Conservation (phyloP, 2,113 vertebrate species). For the Ctenomys sociabilis region DNA sequence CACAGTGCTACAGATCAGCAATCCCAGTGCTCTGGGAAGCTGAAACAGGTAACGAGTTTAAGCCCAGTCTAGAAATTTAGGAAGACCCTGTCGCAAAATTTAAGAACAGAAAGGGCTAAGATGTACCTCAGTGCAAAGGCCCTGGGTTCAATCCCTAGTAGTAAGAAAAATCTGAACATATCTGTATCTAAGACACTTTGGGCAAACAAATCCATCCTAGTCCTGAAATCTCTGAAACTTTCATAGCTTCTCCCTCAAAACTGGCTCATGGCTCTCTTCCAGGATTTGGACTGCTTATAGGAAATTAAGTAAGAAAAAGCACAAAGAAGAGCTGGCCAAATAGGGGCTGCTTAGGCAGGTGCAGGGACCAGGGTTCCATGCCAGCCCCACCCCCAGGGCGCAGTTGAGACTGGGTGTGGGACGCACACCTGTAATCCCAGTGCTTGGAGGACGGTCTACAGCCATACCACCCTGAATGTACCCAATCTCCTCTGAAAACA, state of each 20-base stretch:
- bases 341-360: no score
- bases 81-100: not conserved
- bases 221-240: not conserved
- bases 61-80: not conserved
- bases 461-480: no score
- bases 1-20: not conserved
- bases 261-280: not conserved
- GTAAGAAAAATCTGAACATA: not conserved
- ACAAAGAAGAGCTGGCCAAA: not conserved
- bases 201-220: not conserved
- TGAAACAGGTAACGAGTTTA: not conserved
- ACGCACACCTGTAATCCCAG: no score
- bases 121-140: not conserved
- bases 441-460: no score
- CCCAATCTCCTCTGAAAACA: no score
- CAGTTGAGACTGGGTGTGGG: no score
- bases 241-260: not conserved
- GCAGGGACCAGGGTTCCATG: no score
- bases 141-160: not conserved
- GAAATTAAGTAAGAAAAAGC: not conserved
- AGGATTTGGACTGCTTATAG: not conserved
- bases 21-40: not conserved
- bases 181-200: not conserved
- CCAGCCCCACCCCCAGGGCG: no score
- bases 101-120: not conserved